Evolutionary conservation across 2,113 vertebrate genomes (phyloP), one percentile per base, ranked within the genome.

Genomic region (Atherinomorus stipes): DNA sequence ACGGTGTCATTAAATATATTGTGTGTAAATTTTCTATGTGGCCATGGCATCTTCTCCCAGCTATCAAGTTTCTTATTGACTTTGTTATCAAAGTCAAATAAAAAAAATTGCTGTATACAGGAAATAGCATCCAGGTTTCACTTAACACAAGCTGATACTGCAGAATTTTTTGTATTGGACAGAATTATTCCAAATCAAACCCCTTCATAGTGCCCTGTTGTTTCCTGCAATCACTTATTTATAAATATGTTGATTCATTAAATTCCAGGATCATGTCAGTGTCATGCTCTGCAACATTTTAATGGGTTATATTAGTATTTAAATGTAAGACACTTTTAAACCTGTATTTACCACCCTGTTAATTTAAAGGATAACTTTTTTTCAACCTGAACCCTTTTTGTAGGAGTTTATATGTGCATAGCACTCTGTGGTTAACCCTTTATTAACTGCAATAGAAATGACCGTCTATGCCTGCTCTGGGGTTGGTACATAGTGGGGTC

Each of bases 1-100:
- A 13, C 76, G 64, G 19, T 62, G 44, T 67, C 51, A 63, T 84
- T 64, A 53, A 72, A 68, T 49, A 23, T 45, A 4, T 44, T 19
- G 1, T 49, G 5, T 69, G 64, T 37, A 4, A 4, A 2, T 16
- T 50, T 72, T 45, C 15, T 53, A 4, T 34, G 26, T 51, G 68
- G 52, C 23, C n/a, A 71, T 47, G 47, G 7, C 40, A 22, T 15
- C 54, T 11, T 45, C 40, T 72, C 23, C 61, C 50, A 38, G 31
- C 31, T 34, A 34, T 34, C 9, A 15, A 26, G 21, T 11, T 12
- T 42, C 38, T 13, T 38, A 2, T 38, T 38, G 2, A 42, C 38
- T 13, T 13, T 42, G n/a, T 42, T 42, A 15, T 42, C 38, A 42
- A 42, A n/a, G 38, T 42, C 13, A 12, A 28, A 63, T 19, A 34